Base-by-base conservation (phyloP, 2,888 invertebrate genomes). In the Stenoptilia bipunctidactyla region DNA sequence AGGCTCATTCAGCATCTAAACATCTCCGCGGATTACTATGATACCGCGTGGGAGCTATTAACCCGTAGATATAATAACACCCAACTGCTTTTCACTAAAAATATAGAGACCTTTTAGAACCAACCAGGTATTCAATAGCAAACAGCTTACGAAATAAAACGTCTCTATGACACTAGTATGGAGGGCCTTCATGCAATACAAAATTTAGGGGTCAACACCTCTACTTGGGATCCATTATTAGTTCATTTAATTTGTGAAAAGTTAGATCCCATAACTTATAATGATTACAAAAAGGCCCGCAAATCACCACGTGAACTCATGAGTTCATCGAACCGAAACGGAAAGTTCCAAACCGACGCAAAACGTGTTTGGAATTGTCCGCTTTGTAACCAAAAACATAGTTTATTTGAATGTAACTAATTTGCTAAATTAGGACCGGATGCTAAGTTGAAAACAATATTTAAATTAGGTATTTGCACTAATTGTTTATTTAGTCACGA, bases 111-210 rank as follows among this genome's bases (percentile, higher is more conserved):
- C 1, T 41, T 46, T 13, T n/a, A 44, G 10, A 46, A 46, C 41
- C 41, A 41, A 15, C 41, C 46, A 13, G 33, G 1, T 10, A 9
- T 37, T 2, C 41, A 44, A 2, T 40, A 42, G 25, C 46, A 42
- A 27, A 33, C 42, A 2, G 30, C 43, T 8, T 20, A 20, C 15
- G 43, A 41, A 27, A 27, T 47, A 15, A 43, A 37, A 42, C 30
- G 41, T 9, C 20, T 47, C 1, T 40, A 49, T 40, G 49, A 51
- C 15, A 45, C 43, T 10, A 40, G 43, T 1, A 45, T 36, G 38
- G 49, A 51, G 20, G 38, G 43, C 14, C 38, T 51, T 9, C 43
- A 48, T 27, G 45, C 47, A 1, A 44, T 51, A 13, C 44, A 47
- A 15, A 49, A 49, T 34, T 37, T 48, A 6, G 48, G 46, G 2